Evolutionary conservation across 2,113 vertebrate genomes (phyloP).

Genomic region (Tympanuchus pallidicinctus): DNA sequence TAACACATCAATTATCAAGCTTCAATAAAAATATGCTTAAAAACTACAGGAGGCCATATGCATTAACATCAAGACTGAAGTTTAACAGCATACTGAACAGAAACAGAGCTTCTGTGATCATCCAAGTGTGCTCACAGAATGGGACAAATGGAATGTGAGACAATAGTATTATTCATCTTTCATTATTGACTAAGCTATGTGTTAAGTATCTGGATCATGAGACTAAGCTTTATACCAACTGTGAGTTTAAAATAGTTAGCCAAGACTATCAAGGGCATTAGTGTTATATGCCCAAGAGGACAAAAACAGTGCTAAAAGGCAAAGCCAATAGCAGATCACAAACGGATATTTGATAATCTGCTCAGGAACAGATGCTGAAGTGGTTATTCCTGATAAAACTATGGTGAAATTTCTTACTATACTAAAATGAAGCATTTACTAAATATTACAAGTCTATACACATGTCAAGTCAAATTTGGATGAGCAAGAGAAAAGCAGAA

Average conservation of each 20-base stretch:
- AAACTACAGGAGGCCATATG: background rate
- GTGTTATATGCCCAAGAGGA: background rate
- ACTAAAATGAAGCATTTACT: background rate
- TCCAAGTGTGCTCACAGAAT: background rate
- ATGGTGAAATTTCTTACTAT: background rate
- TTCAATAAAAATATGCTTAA: background rate
- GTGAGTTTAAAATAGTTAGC: background rate
- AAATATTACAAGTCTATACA: background rate
- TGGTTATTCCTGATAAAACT: background rate
- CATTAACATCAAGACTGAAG: background rate
- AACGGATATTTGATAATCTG: background rate
- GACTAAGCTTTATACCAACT: background rate
- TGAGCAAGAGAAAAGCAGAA: background rate
- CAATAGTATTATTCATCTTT: background rate
- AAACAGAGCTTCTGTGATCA: background rate
- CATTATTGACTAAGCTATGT: background rate
- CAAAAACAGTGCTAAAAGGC: background rate
- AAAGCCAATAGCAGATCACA: background rate
- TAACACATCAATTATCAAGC: background rate
- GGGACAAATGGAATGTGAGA: background rate
- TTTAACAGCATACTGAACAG: background rate
- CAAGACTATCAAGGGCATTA: background rate
- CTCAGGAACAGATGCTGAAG: background rate
- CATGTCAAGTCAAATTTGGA: background rate
- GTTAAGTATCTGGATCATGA: background rate